Base-by-base conservation (phyloP, 2,888 invertebrate genomes). In the Heliconius erato region DNA sequence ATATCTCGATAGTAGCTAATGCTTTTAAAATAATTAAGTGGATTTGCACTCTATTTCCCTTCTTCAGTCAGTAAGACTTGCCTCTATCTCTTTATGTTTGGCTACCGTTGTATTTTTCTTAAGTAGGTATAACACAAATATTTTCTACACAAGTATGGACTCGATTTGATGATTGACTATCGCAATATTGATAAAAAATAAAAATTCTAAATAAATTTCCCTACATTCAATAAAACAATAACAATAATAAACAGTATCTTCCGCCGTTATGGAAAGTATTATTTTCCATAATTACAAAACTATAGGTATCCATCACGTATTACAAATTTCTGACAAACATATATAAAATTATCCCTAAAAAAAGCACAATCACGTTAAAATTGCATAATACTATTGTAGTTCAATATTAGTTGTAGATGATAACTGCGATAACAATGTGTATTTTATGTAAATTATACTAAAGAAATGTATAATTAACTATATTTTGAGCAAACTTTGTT, bases 401-500 rank as follows among this genome's bases (percentile, higher is more conserved):
- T 63, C 7, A 76, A 63, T 63, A 63, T 76, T 71, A 1, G 44
- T 72, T 7, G 44, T 72, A 16, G 71, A 63, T 35, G 74, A 63
- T 35, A 63, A 35, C 35, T n/a, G 40, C n/a, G 35, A 63, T 76
- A 63, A 63, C 40, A 76, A n/a, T 76, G 16, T 40, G n/a, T 76
- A 16, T 63, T n/a, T 16, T n/a, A 76, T 40, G n/a, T 26, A 76
- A 63, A 76, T 40, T 63, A 14, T 35, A 63, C 63, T n/a, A n/a
- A 4, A 35, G 40, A 40, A 40, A 63, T 76, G 59, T 76, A 40
- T 63, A 76, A 63, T 16, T 59, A n/a, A 76, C 35, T 63, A 76
- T 76, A 59, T 74, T 59, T 59, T 40, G 76, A 63, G 59, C 63
- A 40, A 76, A 63, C n/a, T 63, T 63, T 19, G 35, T 49, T 40